Evolutionary conservation across 1,140 invertebrate genomes (phyloP).

Genomic region (Zaprionus vittiger): DNA sequence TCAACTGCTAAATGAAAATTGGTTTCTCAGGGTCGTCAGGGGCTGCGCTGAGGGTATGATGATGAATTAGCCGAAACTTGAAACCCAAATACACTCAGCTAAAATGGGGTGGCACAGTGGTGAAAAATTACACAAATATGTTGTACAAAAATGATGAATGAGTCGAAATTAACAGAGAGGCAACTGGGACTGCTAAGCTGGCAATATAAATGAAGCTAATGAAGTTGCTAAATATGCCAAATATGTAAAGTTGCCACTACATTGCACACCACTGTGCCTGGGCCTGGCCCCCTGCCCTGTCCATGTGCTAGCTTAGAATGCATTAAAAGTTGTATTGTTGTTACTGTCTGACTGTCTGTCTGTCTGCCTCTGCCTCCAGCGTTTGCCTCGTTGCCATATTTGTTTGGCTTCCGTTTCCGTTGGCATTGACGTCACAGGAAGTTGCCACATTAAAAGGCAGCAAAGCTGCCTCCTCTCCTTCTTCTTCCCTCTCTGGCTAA

Average conservation of each 20-base stretch:
- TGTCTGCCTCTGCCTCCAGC: conserved; percentile 2
- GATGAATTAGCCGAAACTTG: conserved; percentile 53
- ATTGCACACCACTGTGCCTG: neutral
- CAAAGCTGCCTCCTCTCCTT: neutral
- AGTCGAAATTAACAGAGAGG: neutral
- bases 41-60: conserved; percentile 19
- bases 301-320: conserved; percentile 3
- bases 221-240: neutral
- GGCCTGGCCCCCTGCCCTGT: too few species aligned
- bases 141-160: neutral
- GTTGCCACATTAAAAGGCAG: conserved; percentile 68
- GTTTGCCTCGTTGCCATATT: conserved; percentile 57
- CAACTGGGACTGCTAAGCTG: neutral
- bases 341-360: conserved; percentile 34
- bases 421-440: conserved; percentile 55
- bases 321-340: conserved; percentile 68
- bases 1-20: conserved; percentile 65
- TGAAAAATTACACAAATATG: neutral
- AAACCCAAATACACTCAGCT: conserved; percentile 36
- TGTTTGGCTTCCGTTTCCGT: conserved; percentile 78
- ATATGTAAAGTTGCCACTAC: neutral
- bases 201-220: neutral
- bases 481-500: conserved; percentile 23
- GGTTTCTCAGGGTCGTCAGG: conserved; percentile 9
- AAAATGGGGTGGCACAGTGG: conserved; percentile 38